phyloP scores from a whole-genome alignment of 2,797 vertebrate species.

The Manis pentadactyla region DNA sequence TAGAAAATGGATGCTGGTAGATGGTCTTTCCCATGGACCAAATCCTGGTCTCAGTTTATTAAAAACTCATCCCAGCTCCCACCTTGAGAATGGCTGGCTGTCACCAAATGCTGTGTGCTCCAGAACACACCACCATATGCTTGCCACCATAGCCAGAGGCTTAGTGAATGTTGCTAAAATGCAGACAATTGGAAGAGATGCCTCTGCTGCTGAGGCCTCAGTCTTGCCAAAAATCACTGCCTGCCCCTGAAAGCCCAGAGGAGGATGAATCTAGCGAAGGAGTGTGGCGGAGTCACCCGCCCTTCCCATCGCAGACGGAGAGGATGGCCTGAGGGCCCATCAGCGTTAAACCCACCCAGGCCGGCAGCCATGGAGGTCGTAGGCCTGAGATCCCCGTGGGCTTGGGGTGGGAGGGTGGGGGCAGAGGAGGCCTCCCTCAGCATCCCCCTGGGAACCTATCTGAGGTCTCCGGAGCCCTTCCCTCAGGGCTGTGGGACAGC shows the following conservation, averaged over 20 bases:
- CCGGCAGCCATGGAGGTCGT: background rate
- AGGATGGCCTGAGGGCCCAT: background rate
- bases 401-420: background rate
- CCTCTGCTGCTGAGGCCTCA: background rate
- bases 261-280: background rate
- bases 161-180: background rate
- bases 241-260: background rate
- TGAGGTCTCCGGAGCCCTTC: background rate
- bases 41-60: background rate
- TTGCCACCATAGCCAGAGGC: background rate
- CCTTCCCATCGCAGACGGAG: background rate
- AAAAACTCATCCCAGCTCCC: background rate
- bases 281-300: background rate
- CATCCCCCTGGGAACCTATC: background rate
- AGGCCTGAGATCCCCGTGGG: too few species aligned
- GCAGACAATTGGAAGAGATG: background rate
- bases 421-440: background rate
- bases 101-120: background rate
- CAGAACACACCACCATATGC: background rate
- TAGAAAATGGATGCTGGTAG: background rate
- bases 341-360: too few species aligned
- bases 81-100: background rate
- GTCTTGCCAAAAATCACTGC: background rate
- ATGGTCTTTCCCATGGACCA: constrained; percentile 7
- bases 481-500: rapidly evolving